These are phyloP conservation scores for Zosterops lateralis DNA, from an alignment of 2,113 vertebrate genomes.

Conservation along the genomic window DNA sequence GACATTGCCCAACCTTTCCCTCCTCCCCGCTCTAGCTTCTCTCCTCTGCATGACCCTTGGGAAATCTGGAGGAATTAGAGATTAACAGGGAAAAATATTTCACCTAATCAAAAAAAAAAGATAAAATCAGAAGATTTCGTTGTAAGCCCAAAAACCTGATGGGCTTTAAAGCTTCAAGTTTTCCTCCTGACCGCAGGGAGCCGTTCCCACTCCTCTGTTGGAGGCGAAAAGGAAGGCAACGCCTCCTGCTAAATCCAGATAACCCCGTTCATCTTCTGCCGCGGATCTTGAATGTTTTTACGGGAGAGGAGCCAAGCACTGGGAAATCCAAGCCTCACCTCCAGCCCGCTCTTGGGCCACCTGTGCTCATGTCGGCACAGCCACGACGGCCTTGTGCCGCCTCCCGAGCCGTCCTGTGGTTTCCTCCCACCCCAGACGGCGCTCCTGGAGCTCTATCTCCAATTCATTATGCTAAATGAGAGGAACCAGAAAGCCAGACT, in stretches of 20 bases:
- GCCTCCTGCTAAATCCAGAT: slow-evolving; percentile 32
- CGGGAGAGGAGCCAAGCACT: neutral
- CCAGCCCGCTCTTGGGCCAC: neutral
- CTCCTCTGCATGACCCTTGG: neutral
- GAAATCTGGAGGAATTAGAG: neutral
- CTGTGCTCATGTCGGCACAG: neutral
- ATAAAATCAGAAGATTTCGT: neutral
- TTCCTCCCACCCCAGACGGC: slow-evolving; percentile 19
- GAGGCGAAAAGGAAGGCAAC: neutral
- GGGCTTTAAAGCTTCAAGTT: slow-evolving; percentile 20
- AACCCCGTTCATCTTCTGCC: neutral
- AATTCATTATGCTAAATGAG: neutral
- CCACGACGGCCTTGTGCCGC: rapidly evolving
- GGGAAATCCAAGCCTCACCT: slow-evolving; percentile 7
- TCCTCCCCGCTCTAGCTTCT: neutral
- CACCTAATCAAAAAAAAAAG: neutral
- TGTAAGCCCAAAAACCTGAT: neutral
- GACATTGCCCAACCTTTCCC: rapidly evolving
- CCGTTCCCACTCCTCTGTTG: neutral
- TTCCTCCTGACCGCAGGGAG: neutral
- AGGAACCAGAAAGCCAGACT: slow-evolving; percentile 33
- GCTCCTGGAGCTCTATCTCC: neutral
- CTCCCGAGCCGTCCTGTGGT: neutral
- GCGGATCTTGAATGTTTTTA: neutral
- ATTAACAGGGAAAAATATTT: slow-evolving; percentile 31